A percentile compares a stretch with the other conserved stretches of the same genome.
These are phyloP conservation scores for Elephas maximus DNA, from an alignment of 2,113 vertebrate genomes.

Conservation along the genomic window DNA sequence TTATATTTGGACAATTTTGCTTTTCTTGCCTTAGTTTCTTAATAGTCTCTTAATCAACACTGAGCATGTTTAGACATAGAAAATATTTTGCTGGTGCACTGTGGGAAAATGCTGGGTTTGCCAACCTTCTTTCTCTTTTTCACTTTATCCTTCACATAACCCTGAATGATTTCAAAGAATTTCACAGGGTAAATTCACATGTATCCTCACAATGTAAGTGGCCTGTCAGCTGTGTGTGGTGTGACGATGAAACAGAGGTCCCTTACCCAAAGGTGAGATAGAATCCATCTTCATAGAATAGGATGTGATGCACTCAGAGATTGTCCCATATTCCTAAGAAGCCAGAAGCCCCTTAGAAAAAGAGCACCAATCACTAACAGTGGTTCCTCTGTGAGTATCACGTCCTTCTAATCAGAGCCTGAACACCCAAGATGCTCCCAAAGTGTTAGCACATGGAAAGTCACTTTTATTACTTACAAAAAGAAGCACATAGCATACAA, in stretches of 20 bases:
- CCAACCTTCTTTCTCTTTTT: neutral
- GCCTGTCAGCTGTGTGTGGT: neutral
- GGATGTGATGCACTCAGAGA: neutral
- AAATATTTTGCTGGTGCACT: neutral
- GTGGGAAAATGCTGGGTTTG: neutral
- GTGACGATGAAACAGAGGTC: neutral
- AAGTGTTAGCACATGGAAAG: neutral
- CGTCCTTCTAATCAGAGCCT: neutral
- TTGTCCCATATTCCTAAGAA: neutral
- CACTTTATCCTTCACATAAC: neutral
- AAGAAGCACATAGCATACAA: neutral
- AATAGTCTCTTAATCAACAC: neutral
- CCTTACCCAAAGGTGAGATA: neutral
- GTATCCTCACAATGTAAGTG: neutral
- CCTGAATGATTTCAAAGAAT: neutral
- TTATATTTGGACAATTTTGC: constrained; percentile 61
- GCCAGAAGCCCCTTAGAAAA: neutral
- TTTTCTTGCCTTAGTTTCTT: constrained; percentile 48
- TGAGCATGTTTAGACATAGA: neutral
- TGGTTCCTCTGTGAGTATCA: neutral
- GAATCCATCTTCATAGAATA: neutral
- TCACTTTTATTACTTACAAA: neutral
- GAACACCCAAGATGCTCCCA: neutral
- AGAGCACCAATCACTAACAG: neutral
- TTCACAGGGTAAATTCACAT: neutral